These are phyloP conservation scores for Emydocephalus ijimae DNA, from an alignment of 2,113 vertebrate genomes.

Conservation along the genomic window DNA sequence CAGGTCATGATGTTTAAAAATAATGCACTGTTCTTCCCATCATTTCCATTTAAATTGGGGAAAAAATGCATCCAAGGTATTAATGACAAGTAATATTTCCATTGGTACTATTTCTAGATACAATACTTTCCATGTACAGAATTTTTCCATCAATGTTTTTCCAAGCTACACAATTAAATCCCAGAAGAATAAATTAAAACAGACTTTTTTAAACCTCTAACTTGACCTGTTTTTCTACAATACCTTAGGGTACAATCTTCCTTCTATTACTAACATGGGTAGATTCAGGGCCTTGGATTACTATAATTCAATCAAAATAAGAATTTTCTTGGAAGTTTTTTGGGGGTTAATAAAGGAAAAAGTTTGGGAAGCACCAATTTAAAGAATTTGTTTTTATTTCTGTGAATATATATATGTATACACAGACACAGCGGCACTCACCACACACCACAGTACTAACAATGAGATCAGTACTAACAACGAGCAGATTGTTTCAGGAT, in stretches of 20 bases:
- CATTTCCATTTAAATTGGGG: constrained; percentile 61
- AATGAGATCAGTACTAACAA: background rate
- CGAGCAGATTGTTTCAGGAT: background rate
- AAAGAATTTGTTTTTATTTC: background rate
- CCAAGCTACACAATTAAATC: constrained; percentile 66
- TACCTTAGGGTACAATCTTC: constrained; percentile 33
- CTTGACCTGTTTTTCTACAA: constrained; percentile 40
- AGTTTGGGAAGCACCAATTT: background rate
- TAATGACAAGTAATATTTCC: constrained; percentile 58
- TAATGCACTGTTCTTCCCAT: constrained; percentile 47
- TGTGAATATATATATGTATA: background rate
- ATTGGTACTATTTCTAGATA: constrained; percentile 54
- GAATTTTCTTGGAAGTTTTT: background rate
- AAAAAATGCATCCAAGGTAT: constrained; percentile 51
- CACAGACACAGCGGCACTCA: background rate
- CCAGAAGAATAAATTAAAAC: constrained; percentile 71
- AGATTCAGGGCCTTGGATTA: constrained; percentile 5
- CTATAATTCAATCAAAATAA: constrained; percentile 37
- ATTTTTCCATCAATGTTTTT: constrained; percentile 58
- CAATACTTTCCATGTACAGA: constrained; percentile 47
- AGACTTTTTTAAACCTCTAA: constrained; percentile 40
- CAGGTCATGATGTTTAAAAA: constrained; percentile 59
- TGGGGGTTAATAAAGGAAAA: background rate
- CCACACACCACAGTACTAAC: background rate
- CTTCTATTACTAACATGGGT: constrained; percentile 32